phyloP scores from a whole-genome alignment of 2,888 invertebrate species.

The Yponomeuta malinellus region DNA sequence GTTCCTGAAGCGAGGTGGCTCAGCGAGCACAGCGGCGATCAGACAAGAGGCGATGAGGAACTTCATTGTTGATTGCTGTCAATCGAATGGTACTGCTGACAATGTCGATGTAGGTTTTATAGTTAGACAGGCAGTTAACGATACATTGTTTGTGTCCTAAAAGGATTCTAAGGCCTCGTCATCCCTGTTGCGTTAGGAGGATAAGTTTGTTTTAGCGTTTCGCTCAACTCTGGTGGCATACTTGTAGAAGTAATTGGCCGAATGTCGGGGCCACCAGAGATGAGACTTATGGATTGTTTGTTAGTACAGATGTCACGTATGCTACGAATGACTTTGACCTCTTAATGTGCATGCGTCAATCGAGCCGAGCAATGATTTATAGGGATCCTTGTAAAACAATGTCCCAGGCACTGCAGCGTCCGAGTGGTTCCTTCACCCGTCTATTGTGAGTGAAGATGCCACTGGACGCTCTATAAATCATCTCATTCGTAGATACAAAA shows the following conservation, averaged over 20 bases:
- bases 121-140: slow-evolving; percentile 40
- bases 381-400: neutral
- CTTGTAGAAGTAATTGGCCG: slow-evolving; percentile 15
- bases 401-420: no score
- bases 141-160: slow-evolving; percentile 54
- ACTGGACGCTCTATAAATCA: no score
- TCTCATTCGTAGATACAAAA: no score
- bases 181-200: slow-evolving; percentile 1
- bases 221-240: neutral
- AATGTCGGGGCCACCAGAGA: slow-evolving; percentile 35
- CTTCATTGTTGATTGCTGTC: slow-evolving; percentile 47
- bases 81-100: slow-evolving; percentile 25
- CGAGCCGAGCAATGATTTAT: neutral
- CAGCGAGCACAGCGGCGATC: slow-evolving; percentile 45
- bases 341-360: slow-evolving; percentile 22
- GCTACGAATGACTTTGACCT: slow-evolving; percentile 50
- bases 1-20: slow-evolving; percentile 61
- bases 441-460: no score
- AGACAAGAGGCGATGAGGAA: slow-evolving; percentile 44
- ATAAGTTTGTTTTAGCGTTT: neutral
- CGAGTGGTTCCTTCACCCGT: no score
- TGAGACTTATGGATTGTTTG: slow-evolving; percentile 21
- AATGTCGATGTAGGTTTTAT: slow-evolving; percentile 40
- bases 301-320: slow-evolving; percentile 44
- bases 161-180: slow-evolving; percentile 32